phyloP scores from a whole-genome alignment of 2,797 vertebrate species.

The Centroberyx gerrardi region DNA sequence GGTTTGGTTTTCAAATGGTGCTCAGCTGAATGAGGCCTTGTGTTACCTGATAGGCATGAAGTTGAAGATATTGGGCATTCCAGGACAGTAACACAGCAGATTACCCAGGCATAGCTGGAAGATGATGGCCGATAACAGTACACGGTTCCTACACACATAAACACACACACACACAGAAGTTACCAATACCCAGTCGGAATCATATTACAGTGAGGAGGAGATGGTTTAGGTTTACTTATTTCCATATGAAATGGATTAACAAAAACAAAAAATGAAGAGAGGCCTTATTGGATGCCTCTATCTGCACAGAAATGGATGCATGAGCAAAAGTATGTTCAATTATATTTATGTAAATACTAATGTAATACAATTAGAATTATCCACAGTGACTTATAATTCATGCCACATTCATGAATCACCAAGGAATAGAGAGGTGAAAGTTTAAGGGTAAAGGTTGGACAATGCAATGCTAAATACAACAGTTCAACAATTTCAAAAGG shows the following conservation, averaged over 20 bases:
- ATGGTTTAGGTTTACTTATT: neutral
- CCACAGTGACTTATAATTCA: neutral
- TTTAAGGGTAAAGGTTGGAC: no score
- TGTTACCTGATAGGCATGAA: constrained; percentile 93
- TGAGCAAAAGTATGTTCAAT: neutral
- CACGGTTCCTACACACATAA: constrained; percentile 83
- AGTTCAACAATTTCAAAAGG: no score
- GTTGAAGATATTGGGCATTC: constrained; percentile 94
- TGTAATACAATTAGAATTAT: neutral
- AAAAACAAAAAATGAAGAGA: neutral
- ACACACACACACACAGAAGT: constrained; percentile 8
- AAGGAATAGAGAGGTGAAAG: no score
- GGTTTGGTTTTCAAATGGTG: neutral
- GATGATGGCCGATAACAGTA: constrained; percentile 88
- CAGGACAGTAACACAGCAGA: constrained; percentile 93
- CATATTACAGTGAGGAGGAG: neutral
- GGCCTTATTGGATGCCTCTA: neutral
- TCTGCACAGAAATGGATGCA: neutral
- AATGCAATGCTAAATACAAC: no score
- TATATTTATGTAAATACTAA: neutral
- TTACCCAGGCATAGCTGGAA: constrained; percentile 91
- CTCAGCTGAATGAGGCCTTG: neutral
- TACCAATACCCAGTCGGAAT: neutral
- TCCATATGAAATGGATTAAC: neutral
- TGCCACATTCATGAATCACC: neutral